Base-by-base conservation (phyloP, 2,888 invertebrate species). In the Neoaliturus tenellus region DNA sequence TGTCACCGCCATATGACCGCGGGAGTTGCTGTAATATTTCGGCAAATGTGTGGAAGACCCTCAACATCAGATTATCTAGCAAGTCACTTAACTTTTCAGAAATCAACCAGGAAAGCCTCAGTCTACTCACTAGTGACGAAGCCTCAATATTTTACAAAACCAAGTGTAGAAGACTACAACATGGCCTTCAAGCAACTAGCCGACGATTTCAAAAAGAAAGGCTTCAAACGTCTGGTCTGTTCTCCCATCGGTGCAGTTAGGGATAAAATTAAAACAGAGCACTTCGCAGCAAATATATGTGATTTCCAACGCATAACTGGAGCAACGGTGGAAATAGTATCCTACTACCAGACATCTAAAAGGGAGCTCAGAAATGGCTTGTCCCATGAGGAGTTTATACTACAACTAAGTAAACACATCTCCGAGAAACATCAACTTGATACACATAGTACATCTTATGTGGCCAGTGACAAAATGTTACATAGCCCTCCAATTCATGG, bases 131-230 rank as follows among this genome's bases (percentile, higher is more conserved):
- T 67, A 8, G 67, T 67, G 8, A 67, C 58, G 3, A 67, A 67
- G n/a, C 67, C 67, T 31, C 67, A 67, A 17, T 67, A 17, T 33
- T 67, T n/a, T 12, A 44, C 33, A 33, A 17, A 44, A 44, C 44
- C 44, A 4, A 31, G 31, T 31, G 31, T 31, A 23, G 23, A 44
- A 44, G 44, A 44, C 17, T 67, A 67, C 33, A 33, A 67, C n/a
- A 1, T 67, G n/a, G 67, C 67, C 31, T 33, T 67, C 14, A 33
- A 67, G 17, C 31, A 67, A 8, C 17, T 31, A 4, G 31, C 17
- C 5, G 33, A 67, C 5, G 58, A 80, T 31, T 55, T 44, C 58
- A 80, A 44, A 17, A 67, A 67, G 67, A 31, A 17, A 67, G 67
- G 67, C 28, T 67, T 67, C 14, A 67, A 67, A 12, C 67, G 31